phyloP scores from a whole-genome alignment of 2,888 invertebrate species.

The Aspidapion aeneum region DNA sequence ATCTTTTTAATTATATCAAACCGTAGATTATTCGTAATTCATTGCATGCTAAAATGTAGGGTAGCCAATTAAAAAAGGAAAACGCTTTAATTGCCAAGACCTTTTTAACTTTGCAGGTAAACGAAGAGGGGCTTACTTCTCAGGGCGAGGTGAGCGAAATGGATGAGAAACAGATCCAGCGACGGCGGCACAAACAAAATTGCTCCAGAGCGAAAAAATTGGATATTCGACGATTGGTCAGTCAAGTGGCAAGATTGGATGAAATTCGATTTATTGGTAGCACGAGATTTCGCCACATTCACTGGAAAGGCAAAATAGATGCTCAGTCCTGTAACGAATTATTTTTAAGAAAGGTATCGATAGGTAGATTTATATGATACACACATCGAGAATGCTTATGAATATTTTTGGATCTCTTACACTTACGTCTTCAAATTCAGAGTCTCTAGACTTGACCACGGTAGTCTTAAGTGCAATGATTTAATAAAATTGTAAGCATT shows the following conservation, averaged over 20 bases:
- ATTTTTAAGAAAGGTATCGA: constrained; percentile 77
- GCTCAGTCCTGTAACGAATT: constrained; percentile 85
- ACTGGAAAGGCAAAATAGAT: constrained; percentile 82
- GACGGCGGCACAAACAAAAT: constrained; percentile 58
- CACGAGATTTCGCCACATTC: constrained; percentile 71
- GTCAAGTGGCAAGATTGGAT: constrained; percentile 66
- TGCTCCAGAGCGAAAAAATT: constrained; percentile 63
- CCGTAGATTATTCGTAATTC: not conserved
- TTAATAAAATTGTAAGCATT: too few species aligned
- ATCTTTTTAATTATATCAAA: too few species aligned
- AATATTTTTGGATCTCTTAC: too few species aligned
- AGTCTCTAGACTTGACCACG: too few species aligned
- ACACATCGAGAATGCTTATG: too few species aligned
- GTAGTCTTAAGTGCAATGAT: too few species aligned
- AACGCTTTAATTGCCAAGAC: not conserved
- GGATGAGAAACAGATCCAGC: constrained; percentile 61
- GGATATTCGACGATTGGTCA: constrained; percentile 65
- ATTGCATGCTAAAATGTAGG: not conserved
- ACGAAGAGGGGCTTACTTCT: constrained; percentile 67
- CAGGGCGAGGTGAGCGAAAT: constrained; percentile 72
- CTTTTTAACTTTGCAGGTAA: constrained; percentile 41
- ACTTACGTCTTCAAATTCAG: too few species aligned
- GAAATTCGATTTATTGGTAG: constrained; percentile 66
- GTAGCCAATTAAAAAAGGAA: not conserved
- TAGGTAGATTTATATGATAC: too few species aligned